Evolutionary conservation across 2,888 invertebrate genomes (phyloP).

Genomic region (Trichopoda pennipes): DNA sequence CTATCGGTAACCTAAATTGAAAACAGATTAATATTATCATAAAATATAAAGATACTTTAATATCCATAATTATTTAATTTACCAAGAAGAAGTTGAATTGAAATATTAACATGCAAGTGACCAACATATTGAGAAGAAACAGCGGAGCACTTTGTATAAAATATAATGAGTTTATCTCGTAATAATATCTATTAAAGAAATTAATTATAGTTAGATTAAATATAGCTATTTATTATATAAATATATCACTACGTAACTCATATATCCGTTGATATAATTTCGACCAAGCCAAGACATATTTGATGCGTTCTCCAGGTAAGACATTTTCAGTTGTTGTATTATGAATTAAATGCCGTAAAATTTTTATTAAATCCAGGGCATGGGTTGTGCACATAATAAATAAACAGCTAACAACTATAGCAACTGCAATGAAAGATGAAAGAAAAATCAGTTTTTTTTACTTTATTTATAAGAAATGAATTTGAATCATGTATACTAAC

Average conservation of each 20-base stretch:
- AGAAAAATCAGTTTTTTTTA: not conserved
- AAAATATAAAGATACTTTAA: not conserved
- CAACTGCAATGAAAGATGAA: constrained; percentile 8
- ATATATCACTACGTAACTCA: constrained; percentile 23
- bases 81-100: constrained; percentile 74
- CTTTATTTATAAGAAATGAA: too few species aligned
- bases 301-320: constrained; percentile 28
- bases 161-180: constrained; percentile 56
- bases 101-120: constrained; percentile 75
- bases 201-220: too few species aligned
- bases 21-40: not conserved
- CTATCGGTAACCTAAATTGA: constrained; percentile 42
- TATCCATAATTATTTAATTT: constrained; percentile 9
- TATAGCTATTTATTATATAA: not conserved
- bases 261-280: constrained; percentile 52
- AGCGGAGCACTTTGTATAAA: constrained; percentile 71
- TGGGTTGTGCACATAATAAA: constrained; percentile 53
- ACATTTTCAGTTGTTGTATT: constrained; percentile 48
- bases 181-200: constrained; percentile 43
- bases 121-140: constrained; percentile 72
- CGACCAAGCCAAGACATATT: constrained; percentile 52
- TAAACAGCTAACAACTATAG: constrained; percentile 40
- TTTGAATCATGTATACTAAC: constrained; percentile 30
- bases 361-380: constrained; percentile 49
- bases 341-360: constrained; percentile 40